Evolutionary conservation across 2,113 vertebrate species (phyloP), one percentile per base, ranked within the genome.

Genomic region (Tachysurus fulvidraco): DNA sequence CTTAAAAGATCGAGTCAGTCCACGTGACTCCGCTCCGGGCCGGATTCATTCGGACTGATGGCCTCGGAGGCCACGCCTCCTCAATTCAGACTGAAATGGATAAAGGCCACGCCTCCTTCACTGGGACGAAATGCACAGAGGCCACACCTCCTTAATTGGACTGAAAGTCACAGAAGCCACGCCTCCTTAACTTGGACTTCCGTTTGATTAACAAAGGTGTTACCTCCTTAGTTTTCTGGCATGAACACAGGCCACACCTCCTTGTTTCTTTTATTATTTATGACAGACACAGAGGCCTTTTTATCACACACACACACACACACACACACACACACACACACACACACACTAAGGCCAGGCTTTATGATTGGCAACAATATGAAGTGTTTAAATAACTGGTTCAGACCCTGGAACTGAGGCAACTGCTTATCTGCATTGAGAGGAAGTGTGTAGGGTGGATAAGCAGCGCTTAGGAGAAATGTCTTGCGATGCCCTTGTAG

Each of bases 401-500:
- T 78, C 41, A 78, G 46, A 60, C 46, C 14, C 50, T 13, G 5
- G 84, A 59, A 41, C 71, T 3, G 36, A 60, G 8, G 67, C 50
- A 28, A 36, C 16, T 12, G 11, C 57, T 84, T 74, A 69, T 81
- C 80, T 87, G 80, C 59, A 80, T 7, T 9, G 13, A n/a, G 28
- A 5, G 19, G 60, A 60, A 71, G 17, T 62, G 10, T 82, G 57
- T 78, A 80, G 30, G 64, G 54, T 30, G 85, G 62, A 69, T 80
- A 69, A 86, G 85, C 59, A 57, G 76, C 10, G n/a, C 71, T 74
- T 55, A 65, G n/a, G 46, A 41, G 64, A 84, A 87, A 83, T 59
- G 59, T 85, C 79, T 64, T 65, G n/a, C 0, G 69, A 89, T 83
- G 86, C 76, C 62, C 83, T 77, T 87, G 83, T 54, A 76, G 83